Percentiles rank a stretch among this genome's conserved stretches.
These are phyloP conservation scores for Lepidurus apus DNA, from an alignment of 1,140 invertebrate species.

Conservation along the genomic window DNA sequence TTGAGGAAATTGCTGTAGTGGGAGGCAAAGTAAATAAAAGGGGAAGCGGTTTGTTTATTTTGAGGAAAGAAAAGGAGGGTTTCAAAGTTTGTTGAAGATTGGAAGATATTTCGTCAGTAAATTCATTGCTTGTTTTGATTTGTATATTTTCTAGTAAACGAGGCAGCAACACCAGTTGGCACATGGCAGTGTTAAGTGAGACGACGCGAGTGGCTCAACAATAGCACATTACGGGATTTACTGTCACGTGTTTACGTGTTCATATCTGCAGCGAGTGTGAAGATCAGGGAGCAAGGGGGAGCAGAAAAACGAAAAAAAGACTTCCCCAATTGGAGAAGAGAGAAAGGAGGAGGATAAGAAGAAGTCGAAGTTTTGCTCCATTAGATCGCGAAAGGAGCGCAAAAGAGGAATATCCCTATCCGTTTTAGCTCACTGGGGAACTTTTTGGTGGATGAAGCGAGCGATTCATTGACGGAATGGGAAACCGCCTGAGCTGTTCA, in stretches of 20 bases:
- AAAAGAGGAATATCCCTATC: neutral
- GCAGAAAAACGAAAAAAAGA: neutral
- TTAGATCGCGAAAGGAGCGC: neutral
- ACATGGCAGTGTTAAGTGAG: neutral
- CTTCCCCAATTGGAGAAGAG: neutral
- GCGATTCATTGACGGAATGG: conserved; percentile 55
- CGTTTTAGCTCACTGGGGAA: neutral
- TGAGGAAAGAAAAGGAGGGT: neutral
- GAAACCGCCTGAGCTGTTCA: conserved; percentile 90
- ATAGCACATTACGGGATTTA: neutral
- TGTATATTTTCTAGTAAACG: neutral
- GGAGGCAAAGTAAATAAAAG: neutral
- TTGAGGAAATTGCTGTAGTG: too few species aligned
- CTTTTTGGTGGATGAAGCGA: neutral
- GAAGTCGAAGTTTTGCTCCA: neutral
- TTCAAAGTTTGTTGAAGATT: neutral
- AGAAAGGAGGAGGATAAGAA: neutral
- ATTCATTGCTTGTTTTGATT: neutral
- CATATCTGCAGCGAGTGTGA: neutral
- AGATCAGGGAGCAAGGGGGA: neutral
- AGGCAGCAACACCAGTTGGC: neutral
- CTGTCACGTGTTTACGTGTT: neutral
- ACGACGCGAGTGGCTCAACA: neutral
- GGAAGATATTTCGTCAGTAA: neutral
- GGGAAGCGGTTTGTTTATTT: neutral